Conservation (phyloP, 2,113 vertebrate species). For the Petroica traversi region DNA sequence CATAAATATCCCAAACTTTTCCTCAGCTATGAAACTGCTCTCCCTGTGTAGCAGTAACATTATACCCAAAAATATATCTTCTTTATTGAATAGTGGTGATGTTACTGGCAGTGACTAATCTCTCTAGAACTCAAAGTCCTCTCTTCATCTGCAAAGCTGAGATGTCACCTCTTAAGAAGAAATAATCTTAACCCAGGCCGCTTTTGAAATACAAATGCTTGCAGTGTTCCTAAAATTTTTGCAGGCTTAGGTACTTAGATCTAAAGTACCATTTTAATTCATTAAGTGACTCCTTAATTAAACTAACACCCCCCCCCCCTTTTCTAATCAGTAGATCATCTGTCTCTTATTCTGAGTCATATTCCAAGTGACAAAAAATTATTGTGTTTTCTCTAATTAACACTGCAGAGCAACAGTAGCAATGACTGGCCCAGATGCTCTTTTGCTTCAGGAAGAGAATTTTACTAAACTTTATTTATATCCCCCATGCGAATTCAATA, state of each 20-base stretch:
- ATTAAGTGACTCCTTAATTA: background rate
- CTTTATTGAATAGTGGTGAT: background rate
- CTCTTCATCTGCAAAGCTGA: background rate
- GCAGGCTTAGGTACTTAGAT: background rate
- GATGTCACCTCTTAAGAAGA: background rate
- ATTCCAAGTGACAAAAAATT: background rate
- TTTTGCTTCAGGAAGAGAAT: background rate
- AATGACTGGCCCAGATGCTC: background rate
- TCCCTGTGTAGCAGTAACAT: background rate
- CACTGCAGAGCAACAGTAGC: background rate
- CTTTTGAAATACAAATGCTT: background rate
- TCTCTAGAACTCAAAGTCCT: background rate
- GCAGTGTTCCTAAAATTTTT: background rate
- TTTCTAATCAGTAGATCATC: background rate
- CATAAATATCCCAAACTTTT: background rate
- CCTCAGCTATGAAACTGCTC: background rate
- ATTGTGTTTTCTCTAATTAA: background rate
- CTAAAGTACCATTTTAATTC: background rate
- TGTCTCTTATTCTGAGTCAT: background rate
- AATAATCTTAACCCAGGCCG: background rate
- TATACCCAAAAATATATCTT: background rate
- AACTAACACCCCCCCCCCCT: background rate
- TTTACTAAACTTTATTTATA: background rate
- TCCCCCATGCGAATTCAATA: background rate
- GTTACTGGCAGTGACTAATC: slow-evolving; percentile 4